A percentile compares a stretch with the other conserved stretches of the same genome.
Evolutionary conservation across 2,888 invertebrate species (phyloP).

Genomic region (Ischnus inquisitorius): DNA sequence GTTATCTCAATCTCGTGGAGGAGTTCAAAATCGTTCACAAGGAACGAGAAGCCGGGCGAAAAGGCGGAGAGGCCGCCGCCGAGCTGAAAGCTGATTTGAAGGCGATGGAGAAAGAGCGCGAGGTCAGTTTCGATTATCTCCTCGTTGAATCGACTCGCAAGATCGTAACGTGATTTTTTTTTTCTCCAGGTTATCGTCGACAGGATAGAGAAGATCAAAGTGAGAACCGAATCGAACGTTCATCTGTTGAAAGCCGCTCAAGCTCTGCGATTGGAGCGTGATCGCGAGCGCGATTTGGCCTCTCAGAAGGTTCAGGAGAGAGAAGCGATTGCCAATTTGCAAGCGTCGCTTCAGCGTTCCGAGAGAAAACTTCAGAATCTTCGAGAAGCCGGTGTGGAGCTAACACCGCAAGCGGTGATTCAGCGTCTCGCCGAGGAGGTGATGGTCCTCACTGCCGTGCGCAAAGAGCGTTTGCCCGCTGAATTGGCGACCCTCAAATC

Average conservation of each 20-base stretch:
- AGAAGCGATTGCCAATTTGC: conserved; percentile 76
- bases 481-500: conserved; percentile 89
- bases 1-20: conserved; percentile 91
- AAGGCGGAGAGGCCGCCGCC: conserved; percentile 89
- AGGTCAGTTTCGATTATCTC: conserved; percentile 75
- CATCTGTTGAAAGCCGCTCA: conserved; percentile 82
- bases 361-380: conserved; percentile 90
- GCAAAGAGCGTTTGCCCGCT: conserved; percentile 92
- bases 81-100: conserved; percentile 94
- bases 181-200: conserved; percentile 73
- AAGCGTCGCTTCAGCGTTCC: conserved; percentile 86
- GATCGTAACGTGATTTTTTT: background rate
- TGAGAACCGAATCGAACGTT: conserved; percentile 75
- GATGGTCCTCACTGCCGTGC: conserved; percentile 87
- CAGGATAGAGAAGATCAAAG: conserved; percentile 80
- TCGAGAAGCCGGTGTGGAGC: conserved; percentile 86
- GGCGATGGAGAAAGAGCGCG: conserved; percentile 93
- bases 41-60: conserved; percentile 87
- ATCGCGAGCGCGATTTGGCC: conserved; percentile 87
- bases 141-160: background rate
- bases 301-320: conserved; percentile 88
- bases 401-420: conserved; percentile 89
- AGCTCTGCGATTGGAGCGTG: conserved; percentile 87
- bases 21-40: conserved; percentile 94
- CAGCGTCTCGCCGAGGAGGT: conserved; percentile 92